These are phyloP conservation scores for Diplodus puntazzo DNA, from an alignment of 2,797 vertebrate species.

Conservation along the genomic window DNA sequence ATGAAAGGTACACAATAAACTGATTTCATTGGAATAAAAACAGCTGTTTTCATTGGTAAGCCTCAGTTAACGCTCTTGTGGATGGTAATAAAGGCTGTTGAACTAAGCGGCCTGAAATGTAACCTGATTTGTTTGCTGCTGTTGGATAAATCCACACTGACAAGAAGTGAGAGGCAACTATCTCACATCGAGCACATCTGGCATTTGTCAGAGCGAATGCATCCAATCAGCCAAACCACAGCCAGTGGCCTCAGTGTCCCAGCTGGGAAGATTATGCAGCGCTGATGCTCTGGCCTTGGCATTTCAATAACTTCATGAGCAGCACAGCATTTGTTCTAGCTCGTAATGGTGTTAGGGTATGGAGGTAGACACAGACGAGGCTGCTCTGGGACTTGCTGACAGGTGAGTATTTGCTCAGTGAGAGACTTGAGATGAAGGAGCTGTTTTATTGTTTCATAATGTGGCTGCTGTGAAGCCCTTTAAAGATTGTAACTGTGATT, in stretches of 20 bases:
- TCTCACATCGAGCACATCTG: slow-evolving; percentile 57
- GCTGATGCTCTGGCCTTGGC: slow-evolving; percentile 38
- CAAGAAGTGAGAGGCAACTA: slow-evolving; percentile 17
- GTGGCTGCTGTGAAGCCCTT: slow-evolving; percentile 1
- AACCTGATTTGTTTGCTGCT: slow-evolving; percentile 32
- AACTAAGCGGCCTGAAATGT: neutral
- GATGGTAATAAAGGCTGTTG: slow-evolving; percentile 24
- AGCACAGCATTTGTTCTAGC: slow-evolving; percentile 22
- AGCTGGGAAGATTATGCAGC: slow-evolving; percentile 46
- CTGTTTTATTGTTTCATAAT: slow-evolving; percentile 14
- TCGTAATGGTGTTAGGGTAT: slow-evolving; percentile 14
- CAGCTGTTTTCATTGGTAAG: slow-evolving; percentile 27
- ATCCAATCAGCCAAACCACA: slow-evolving; percentile 56
- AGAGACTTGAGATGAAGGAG: neutral
- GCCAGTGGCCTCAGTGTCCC: slow-evolving; percentile 46
- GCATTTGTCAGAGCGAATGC: slow-evolving; percentile 53
- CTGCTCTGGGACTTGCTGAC: neutral
- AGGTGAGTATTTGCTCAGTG: slow-evolving; percentile 3
- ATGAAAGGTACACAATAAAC: slow-evolving; percentile 28
- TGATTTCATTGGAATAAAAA: slow-evolving; percentile 26
- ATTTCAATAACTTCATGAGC: slow-evolving; percentile 47
- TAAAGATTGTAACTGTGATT: slow-evolving; percentile 21
- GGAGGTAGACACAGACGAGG: slow-evolving; percentile 1
- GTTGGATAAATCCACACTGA: slow-evolving; percentile 22
- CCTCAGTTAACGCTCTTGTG: slow-evolving; percentile 17